A percentile compares a stretch with the other conserved stretches of the same genome.
phyloP scores from a whole-genome alignment of 1,140 invertebrate genomes.

The Pteromalus puparum region DNA sequence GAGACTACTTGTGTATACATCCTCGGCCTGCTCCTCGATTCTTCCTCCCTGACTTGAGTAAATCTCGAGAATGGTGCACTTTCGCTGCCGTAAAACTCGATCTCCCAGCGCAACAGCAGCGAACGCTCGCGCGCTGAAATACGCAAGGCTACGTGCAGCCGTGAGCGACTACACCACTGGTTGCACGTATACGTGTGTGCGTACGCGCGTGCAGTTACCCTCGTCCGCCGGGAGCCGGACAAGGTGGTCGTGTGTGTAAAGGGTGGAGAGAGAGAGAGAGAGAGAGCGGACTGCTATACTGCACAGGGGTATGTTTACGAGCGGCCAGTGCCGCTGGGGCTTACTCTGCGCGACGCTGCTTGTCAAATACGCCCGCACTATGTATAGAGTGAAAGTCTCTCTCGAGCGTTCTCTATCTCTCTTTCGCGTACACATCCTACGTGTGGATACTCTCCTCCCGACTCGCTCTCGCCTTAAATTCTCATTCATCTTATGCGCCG shows the following conservation, averaged over 20 bases:
- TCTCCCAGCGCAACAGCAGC: neutral
- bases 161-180: neutral
- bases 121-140: too few relatives aligned
- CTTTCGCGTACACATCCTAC: too few relatives aligned
- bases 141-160: neutral
- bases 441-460: too few relatives aligned
- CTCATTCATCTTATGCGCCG: neutral
- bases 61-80: neutral
- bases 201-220: neutral
- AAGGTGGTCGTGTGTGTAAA: neutral
- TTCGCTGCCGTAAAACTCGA: constrained; percentile 4
- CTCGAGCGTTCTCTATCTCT: neutral
- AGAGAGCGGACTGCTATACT: neutral
- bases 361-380: constrained; percentile 2
- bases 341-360: neutral
- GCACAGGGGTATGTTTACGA: constrained; percentile 6
- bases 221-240: neutral
- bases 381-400: neutral
- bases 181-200: neutral
- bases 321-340: neutral
- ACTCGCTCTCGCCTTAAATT: neutral
- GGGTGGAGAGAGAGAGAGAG: neutral
- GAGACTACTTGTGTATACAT: too few relatives aligned
- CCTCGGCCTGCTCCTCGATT: too few relatives aligned
- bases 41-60: neutral